Conservation (phyloP, 2,797 vertebrate species). For the Heterohyrax brucei region DNA sequence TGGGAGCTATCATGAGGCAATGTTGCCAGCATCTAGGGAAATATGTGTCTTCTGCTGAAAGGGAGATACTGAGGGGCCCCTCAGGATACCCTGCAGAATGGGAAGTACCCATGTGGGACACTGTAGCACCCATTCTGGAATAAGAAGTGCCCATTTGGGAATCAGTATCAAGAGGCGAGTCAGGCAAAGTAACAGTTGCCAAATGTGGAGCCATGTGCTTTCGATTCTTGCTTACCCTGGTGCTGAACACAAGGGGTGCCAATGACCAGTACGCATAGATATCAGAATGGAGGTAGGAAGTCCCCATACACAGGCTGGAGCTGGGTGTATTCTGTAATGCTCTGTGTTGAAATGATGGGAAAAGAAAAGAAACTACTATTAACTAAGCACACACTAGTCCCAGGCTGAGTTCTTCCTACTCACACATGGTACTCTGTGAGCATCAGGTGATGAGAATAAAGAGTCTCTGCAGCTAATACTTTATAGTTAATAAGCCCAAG, state of each 20-base stretch:
- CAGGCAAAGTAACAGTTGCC: background rate
- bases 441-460: background rate
- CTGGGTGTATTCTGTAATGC: fast-evolving
- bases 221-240: background rate
- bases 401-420: background rate
- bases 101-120: background rate
- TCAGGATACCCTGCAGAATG: too few species aligned
- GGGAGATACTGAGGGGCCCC: background rate
- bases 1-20: background rate
- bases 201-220: background rate
- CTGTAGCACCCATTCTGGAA: too few species aligned
- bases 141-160: background rate
- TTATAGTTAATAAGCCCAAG: background rate
- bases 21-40: background rate
- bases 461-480: background rate
- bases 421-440: background rate
- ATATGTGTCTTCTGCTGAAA: background rate
- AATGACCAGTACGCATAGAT: background rate
- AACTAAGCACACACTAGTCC: background rate
- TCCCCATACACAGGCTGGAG: background rate
- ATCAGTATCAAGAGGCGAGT: background rate
- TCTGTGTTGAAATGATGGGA: background rate
- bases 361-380: background rate
- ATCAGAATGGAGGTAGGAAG: background rate
- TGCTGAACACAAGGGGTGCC: background rate